A percentile compares a stretch with the other conserved stretches of the same genome.
These are phyloP conservation scores for Struthio camelus DNA, from an alignment of 2,113 vertebrate genomes.

Conservation along the genomic window DNA sequence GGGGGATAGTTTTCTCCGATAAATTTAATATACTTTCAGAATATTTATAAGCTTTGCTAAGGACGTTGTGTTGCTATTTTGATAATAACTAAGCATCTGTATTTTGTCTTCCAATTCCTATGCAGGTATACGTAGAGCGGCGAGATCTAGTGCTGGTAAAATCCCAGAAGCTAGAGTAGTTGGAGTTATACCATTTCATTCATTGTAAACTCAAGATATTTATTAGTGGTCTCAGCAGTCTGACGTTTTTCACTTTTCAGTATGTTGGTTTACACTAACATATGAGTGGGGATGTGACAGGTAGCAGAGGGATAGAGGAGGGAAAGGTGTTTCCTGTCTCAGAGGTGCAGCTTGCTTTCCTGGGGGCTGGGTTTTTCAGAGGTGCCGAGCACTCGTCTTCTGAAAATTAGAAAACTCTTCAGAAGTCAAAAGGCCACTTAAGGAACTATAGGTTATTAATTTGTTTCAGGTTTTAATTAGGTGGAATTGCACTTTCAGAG, in stretches of 20 bases:
- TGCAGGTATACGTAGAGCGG: not conserved
- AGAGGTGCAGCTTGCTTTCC: not conserved
- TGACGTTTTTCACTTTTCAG: not conserved
- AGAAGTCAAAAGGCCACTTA: not conserved
- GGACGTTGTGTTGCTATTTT: not conserved
- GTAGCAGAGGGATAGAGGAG: not conserved
- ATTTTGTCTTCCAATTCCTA: not conserved
- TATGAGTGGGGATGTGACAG: not conserved
- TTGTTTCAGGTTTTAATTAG: slow-evolving; percentile 34
- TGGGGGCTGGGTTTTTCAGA: not conserved
- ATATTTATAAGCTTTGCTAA: not conserved
- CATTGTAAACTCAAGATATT: not conserved
- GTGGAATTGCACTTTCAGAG: slow-evolving; percentile 1
- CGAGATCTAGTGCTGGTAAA: not conserved
- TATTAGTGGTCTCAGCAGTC: not conserved
- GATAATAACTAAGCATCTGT: not conserved
- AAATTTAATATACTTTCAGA: not conserved
- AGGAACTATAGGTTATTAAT: not conserved
- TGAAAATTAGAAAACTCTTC: not conserved
- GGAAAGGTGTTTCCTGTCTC: not conserved
- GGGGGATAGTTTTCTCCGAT: not conserved
- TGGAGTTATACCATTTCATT: not conserved
- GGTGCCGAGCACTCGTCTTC: not conserved
- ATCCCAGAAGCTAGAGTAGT: not conserved
- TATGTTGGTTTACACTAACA: not conserved